Conservation (phyloP, 2,888 invertebrate genomes). For the Leucophenga montana region DNA sequence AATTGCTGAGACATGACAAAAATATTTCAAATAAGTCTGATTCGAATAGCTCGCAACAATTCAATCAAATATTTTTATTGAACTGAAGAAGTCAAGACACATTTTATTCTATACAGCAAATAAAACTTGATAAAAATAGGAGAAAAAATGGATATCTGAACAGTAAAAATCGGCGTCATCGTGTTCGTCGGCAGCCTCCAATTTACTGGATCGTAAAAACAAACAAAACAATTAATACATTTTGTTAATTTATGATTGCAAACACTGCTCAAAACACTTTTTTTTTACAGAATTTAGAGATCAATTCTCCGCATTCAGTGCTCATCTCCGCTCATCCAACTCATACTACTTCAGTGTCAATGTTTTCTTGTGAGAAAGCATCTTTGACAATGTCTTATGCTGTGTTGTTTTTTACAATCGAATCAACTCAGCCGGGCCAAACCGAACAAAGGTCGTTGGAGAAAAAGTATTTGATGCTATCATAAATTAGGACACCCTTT, state of each 20-base stretch:
- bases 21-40: slow-evolving; percentile 20
- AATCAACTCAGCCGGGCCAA: not conserved
- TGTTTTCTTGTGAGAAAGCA: slow-evolving; percentile 34
- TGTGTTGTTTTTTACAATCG: not conserved
- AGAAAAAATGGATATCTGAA: slow-evolving; percentile 21
- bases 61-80: slow-evolving; percentile 29
- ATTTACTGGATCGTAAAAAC: slow-evolving; percentile 56
- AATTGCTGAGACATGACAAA: slow-evolving; percentile 5
- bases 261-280: slow-evolving; percentile 64
- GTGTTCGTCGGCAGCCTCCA: slow-evolving; percentile 56
- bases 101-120: not conserved
- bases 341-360: slow-evolving; percentile 33
- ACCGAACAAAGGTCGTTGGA: slow-evolving; percentile 37
- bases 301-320: slow-evolving; percentile 45
- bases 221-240: slow-evolving; percentile 69
- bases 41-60: slow-evolving; percentile 14
- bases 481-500: slow-evolving; percentile 66
- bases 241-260: slow-evolving; percentile 70
- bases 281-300: slow-evolving; percentile 63
- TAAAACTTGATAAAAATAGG: not conserved
- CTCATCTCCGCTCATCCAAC: slow-evolving; percentile 45
- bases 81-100: slow-evolving; percentile 1
- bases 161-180: slow-evolving; percentile 17
- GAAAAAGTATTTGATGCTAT: slow-evolving; percentile 64
- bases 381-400: not conserved